phyloP scores from a whole-genome alignment of 1,140 invertebrate genomes.

The Drosophila sulfurigaster region DNA sequence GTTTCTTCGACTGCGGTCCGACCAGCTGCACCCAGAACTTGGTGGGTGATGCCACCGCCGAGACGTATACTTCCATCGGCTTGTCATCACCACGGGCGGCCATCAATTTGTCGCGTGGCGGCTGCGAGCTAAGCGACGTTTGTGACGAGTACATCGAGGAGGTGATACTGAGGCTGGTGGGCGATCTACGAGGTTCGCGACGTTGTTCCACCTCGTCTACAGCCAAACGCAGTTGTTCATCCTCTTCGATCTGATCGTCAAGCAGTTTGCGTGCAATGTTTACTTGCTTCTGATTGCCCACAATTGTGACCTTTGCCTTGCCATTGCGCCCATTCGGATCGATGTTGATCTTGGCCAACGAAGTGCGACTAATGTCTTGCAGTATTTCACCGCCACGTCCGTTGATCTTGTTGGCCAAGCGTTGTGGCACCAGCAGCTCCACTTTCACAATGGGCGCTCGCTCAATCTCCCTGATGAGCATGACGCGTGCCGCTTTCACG shows the following conservation, averaged over 20 bases:
- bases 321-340: conserved; percentile 75
- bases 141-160: conserved; percentile 80
- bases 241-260: conserved; percentile 87
- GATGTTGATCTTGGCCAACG: conserved; percentile 75
- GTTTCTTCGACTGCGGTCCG: conserved; percentile 88
- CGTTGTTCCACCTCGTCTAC: conserved; percentile 85
- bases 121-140: conserved; percentile 74
- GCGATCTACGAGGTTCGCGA: conserved; percentile 85
- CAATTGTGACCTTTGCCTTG: conserved; percentile 86
- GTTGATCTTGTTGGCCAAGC: conserved; percentile 89
- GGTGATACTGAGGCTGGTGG: conserved; percentile 64
- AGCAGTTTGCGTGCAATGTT: conserved; percentile 87
- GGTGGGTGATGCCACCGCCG: conserved; percentile 91
- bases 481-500: conserved; percentile 88
- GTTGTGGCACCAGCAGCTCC: conserved; percentile 88
- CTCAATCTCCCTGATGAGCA: conserved; percentile 90
- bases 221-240: conserved; percentile 85
- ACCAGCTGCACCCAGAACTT: conserved; percentile 94
- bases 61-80: conserved; percentile 92
- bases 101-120: conserved; percentile 77
- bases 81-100: conserved; percentile 85
- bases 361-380: conserved; percentile 87
- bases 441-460: conserved; percentile 89
- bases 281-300: conserved; percentile 87
- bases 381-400: conserved; percentile 90